Base-by-base conservation (phyloP, 1,140 invertebrate genomes). In the Procambarus clarkii region DNA sequence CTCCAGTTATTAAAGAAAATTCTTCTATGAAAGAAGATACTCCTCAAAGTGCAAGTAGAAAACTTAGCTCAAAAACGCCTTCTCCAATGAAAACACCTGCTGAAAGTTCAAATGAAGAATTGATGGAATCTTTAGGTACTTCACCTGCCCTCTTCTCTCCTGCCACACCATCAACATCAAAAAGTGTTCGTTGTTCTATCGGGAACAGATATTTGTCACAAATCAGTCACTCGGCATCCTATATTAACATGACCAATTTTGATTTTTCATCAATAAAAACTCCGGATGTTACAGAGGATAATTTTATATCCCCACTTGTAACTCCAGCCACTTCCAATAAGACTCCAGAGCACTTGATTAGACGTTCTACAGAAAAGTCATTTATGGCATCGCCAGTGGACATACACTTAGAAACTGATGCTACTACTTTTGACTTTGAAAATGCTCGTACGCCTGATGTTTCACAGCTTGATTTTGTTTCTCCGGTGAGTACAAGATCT, bases 371-470 rank as follows among this genome's bases (percentile, higher is more conserved):
- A n/a, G 45, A 48, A 13, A 88, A 84, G 46, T 81, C 64, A 48
- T n/a, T 60, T 2, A 18, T 82, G 45, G 69, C 74, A 13, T 88
- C 90, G 7, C 86, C 91, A 18, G 71, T 69, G 24, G 64, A 71
- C 34, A 54, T 76, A 44, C 78, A 83, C n/a, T 58, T 87, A 48
- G 92, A 91, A 24, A 50, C 92, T 44, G 91, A 92, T 83, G 78
- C 81, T 44, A 92, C 92, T 44, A 92, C 91, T 46, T 92, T 92
- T 89, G 92, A 92, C 64, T 89, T 92, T 71, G 87, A 89, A 21
- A 89, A 54, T 80, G 90, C 82, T 13, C 64, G 78, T 11, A 92
- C 92, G 21, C 92, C 92, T 15, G 79, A 88, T 76, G 85, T 92
- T 24, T 84, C 92, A 21, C 87, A 60, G 69, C 88, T 88, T 45